These are phyloP conservation scores for Philereme vetulata DNA, from an alignment of 2,888 invertebrate species.

Conservation along the genomic window DNA sequence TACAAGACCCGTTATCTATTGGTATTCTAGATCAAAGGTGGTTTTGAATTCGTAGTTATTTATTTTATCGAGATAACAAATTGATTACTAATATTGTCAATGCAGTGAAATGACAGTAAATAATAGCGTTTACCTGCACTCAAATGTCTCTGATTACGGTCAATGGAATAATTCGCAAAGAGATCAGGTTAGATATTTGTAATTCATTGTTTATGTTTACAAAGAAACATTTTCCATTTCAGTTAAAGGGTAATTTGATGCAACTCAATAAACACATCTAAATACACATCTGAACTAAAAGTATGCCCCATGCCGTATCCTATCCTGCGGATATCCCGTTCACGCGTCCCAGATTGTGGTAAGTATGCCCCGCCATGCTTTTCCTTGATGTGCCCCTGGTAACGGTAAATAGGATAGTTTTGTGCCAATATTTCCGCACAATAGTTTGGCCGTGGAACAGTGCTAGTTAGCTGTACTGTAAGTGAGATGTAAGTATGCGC, in stretches of 20 bases:
- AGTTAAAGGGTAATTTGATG: neutral
- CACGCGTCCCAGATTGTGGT: no score
- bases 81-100: no score
- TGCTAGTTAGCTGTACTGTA: slow-evolving; percentile 59
- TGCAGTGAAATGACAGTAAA: slow-evolving; percentile 2
- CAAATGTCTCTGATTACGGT: slow-evolving; percentile 7
- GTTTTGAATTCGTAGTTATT: no score
- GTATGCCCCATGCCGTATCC: neutral
- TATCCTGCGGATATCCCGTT: neutral
- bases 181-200: no score
- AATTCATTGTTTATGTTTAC: no score
- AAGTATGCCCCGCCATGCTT: neutral
- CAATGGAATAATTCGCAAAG: slow-evolving; percentile 8
- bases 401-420: slow-evolving; percentile 75
- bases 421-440: slow-evolving; percentile 79
- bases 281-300: neutral
- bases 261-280: neutral
- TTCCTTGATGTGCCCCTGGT: slow-evolving; percentile 10
- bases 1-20: no score
- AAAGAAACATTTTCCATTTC: no score
- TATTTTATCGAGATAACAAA: no score
- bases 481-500: slow-evolving; percentile 67
- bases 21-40: no score
- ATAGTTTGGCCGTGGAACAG: slow-evolving; percentile 64
- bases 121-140: slow-evolving; percentile 1